Base-by-base conservation (phyloP, 2,888 invertebrate genomes). In the Uropetala carovei region DNA sequence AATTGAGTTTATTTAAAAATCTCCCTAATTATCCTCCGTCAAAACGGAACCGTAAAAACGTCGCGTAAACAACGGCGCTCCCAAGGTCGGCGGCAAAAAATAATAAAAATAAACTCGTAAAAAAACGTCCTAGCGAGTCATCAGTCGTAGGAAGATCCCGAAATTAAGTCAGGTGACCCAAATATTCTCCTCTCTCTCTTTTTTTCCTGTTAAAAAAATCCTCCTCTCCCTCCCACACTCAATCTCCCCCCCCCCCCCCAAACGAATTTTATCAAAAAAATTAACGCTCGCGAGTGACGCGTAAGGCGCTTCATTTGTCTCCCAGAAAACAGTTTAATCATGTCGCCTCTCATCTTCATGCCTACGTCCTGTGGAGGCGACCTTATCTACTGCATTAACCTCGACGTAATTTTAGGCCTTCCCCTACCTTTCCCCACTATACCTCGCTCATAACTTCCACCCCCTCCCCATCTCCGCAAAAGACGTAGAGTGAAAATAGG, bases 91-190 rank as follows among this genome's bases (percentile, higher is more conserved):
- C 43, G 43, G 43, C 43, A 43, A 43, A 43, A 3, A 43, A 43
- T 3, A 43, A 43, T 43, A 43, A 43, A 43, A 43, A 43, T 3
- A 43, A 43, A 43, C 43, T 1, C 43, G 43, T 3, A 43, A 43
- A 43, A 43, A 43, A n/a, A n/a, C n/a, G n/a, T 43, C 5, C 5
- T 1, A 43, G 43, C 43, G 43, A 43, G 43, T 43, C 43, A 43
- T 75, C 75, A 18, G 22, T 18, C 10, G 27, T 27, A 14, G 22
- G 27, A 27, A 22, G 75, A 27, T 75, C 27, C 27, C 75, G 22
- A 75, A 75, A 75, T 75, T 75, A 75, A 75, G 75, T 75, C 75
- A 75, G 27, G 9, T 75, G 75, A 75, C 75, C 75, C 75, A 75
- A 75, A 75, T 75, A 75, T 75, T 22, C 75, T 27, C 75, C 27